Percentiles rank a stretch among this genome's conserved stretches.
phyloP scores from a whole-genome alignment of 2,113 vertebrate genomes.

The Progne subis region DNA sequence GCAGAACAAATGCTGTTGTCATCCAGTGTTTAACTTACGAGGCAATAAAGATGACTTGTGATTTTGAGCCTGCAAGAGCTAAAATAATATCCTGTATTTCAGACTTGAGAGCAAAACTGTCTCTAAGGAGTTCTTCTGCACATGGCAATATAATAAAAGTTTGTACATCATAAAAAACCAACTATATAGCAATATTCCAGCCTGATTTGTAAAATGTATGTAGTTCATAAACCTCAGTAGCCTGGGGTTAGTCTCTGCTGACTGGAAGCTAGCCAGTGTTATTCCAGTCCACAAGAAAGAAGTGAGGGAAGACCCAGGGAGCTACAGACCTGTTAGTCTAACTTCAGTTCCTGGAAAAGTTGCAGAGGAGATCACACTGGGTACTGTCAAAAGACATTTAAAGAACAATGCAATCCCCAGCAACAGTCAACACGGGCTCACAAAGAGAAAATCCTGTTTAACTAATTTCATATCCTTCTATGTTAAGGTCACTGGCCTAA shows the following conservation, averaged over 20 bases:
- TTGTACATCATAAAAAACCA: not conserved
- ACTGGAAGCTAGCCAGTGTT: not conserved
- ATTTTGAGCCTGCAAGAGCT: conserved; percentile 49
- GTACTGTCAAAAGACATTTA: not conserved
- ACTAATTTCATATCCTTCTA: not conserved
- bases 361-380: not conserved
- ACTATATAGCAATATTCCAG: not conserved
- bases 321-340: not conserved
- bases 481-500: not conserved
- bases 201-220: not conserved
- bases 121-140: not conserved
- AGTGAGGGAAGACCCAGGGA: not conserved
- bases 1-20: conserved; percentile 61
- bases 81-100: conserved; percentile 34
- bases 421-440: not conserved
- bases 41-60: conserved; percentile 31
- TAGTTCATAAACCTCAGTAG: not conserved
- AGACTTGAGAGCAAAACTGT: not conserved
- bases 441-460: not conserved
- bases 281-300: not conserved
- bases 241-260: not conserved
- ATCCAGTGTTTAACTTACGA: conserved; percentile 35
- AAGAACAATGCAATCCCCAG: not conserved
- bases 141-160: not conserved
- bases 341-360: conserved; percentile 2